Evolutionary conservation across 2,888 invertebrate species (phyloP), one percentile per base, ranked within the genome.

Genomic region (Blastobasis lacticolella): DNA sequence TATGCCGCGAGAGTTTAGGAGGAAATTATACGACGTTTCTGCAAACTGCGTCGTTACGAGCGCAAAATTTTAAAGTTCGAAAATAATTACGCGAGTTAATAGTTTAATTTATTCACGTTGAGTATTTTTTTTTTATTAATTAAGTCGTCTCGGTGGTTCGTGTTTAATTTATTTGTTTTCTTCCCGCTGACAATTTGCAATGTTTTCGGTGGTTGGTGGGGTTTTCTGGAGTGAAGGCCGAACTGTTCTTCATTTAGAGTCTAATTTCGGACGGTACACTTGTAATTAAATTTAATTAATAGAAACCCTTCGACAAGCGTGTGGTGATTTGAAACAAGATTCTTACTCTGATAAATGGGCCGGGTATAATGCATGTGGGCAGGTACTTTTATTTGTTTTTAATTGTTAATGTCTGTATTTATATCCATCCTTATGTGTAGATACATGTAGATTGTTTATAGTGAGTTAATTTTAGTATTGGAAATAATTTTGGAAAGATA

Each of bases 121-220:
- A 23, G 23, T 57, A 59, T 66, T 71, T 64, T 59, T 63, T 58
- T 67, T 67, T 69, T 75, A 74, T 75, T 80, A 81, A 81, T 81
- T 77, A 79, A 80, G 75, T 64, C 73, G 63, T 80, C 76, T 78
- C 68, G 75, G 75, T 78, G 75, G 62, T 60, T 61, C 58, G 65
- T 71, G 69, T 74, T 74, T 77, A 73, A 76, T 41, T 54, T 46
- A 70, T 69, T 65, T 55, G 56, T 57, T 66, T 64, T 65, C 67
- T 65, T 62, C 58, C 66, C 70, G 71, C 73, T 72, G 66, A 73
- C 62, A 65, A 23, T 23, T 23, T 23, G 23, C 67, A 66, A 64
- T 61, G 61, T 58, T 57, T 51, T 48, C 51, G 54, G 49, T 23
- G 23, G 23, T 23, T 23, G 23, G 23, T 23, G 23, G 38, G 49